Evolutionary conservation across 2,113 vertebrate genomes (phyloP).

Genomic region (Murina feae): DNA sequence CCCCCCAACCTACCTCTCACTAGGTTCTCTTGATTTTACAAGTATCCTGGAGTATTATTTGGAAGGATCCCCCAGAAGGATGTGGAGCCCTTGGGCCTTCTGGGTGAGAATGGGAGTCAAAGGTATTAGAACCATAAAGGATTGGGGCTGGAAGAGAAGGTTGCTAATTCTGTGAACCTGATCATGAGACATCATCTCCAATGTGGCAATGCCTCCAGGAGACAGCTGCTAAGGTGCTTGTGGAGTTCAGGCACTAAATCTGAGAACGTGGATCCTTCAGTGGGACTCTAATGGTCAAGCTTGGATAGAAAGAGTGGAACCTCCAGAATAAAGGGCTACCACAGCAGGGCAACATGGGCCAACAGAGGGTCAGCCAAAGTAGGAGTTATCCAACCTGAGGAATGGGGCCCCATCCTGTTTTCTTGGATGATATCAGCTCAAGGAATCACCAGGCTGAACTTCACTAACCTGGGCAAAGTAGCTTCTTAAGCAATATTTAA

Average conservation of each 20-base stretch:
- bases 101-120: background rate
- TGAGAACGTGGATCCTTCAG: background rate
- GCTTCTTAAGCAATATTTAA: background rate
- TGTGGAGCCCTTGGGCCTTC: background rate
- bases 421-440: background rate
- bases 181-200: fast-evolving
- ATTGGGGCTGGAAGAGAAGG: background rate
- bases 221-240: background rate
- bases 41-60: background rate
- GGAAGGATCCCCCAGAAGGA: background rate
- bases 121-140: background rate
- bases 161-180: background rate
- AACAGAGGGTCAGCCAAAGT: background rate
- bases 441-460: background rate
- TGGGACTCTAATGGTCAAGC: background rate
- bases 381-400: background rate
- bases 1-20: background rate
- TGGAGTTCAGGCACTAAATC: background rate
- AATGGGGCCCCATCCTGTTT: background rate
- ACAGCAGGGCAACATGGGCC: fast-evolving
- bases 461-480: background rate
- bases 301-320: background rate
- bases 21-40: background rate
- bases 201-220: background rate
- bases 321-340: background rate